Evolutionary conservation across 2,888 invertebrate species (phyloP).

Genomic region (Melanargia galathea): DNA sequence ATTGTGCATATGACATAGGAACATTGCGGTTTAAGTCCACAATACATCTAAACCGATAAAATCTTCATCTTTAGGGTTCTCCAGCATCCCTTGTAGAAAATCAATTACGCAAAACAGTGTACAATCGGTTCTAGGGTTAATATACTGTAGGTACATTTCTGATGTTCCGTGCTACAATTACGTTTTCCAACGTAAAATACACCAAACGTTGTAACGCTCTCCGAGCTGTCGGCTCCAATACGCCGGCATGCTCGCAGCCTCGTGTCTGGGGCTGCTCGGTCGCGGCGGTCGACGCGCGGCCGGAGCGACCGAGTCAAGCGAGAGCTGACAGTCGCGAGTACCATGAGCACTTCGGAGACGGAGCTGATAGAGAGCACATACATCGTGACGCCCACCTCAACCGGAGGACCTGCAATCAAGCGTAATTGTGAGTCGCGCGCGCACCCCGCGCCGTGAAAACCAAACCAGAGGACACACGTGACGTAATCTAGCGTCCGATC

Average conservation of each 20-base stretch:
- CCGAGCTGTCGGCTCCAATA: slow-evolving; percentile 57
- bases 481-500: slow-evolving; percentile 55
- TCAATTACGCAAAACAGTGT: no score
- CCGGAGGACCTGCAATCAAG: slow-evolving; percentile 95
- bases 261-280: slow-evolving; percentile 82
- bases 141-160: no score
- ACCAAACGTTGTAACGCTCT: slow-evolving; percentile 43
- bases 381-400: slow-evolving; percentile 99
- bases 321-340: slow-evolving; percentile 92
- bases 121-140: no score
- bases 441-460: slow-evolving; percentile 62
- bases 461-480: slow-evolving; percentile 66
- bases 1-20: no score
- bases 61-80: no score
- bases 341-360: slow-evolving; percentile 99
- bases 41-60: no score
- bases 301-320: slow-evolving; percentile 51
- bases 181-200: slow-evolving; percentile 17
- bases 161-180: no score
- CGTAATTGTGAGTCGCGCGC: slow-evolving; percentile 75
- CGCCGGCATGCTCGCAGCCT: slow-evolving; percentile 81
- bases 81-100: no score
- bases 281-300: slow-evolving; percentile 53
- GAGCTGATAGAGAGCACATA: slow-evolving; percentile 99
- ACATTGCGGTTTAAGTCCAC: no score